These are phyloP conservation scores for Pterocles gutturalis DNA, from an alignment of 2,113 vertebrate genomes.

Conservation along the genomic window DNA sequence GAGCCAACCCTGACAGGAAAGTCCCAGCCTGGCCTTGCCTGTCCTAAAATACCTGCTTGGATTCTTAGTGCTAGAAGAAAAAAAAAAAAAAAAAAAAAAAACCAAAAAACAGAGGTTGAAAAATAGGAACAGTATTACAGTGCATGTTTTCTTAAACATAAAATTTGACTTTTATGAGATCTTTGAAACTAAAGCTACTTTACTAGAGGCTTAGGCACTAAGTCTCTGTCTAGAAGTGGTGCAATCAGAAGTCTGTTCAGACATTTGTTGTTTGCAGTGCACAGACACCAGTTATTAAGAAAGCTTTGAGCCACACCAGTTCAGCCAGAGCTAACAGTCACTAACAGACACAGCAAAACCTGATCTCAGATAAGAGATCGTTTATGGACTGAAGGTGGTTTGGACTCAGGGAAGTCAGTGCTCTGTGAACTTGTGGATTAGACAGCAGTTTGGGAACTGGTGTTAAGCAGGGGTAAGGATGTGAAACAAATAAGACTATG, in stretches of 20 bases:
- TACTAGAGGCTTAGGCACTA: background rate
- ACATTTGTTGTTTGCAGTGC: background rate
- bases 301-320: background rate
- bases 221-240: background rate
- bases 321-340: background rate
- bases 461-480: background rate
- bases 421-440: background rate
- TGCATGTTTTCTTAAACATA: background rate
- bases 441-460: background rate
- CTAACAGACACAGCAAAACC: background rate
- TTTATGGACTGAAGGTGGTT: background rate
- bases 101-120: background rate
- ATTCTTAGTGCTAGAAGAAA: background rate
- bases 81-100: background rate
- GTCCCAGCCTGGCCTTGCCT: background rate
- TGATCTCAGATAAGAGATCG: background rate
- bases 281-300: background rate
- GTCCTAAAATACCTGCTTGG: background rate
- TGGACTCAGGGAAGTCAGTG: background rate
- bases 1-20: background rate
- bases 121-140: background rate
- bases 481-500: background rate
- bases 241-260: background rate
- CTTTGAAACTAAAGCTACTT: background rate
- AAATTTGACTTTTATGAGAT: conserved; percentile 26